These are phyloP conservation scores for Catagonus wagneri DNA, from an alignment of 2,113 vertebrate species.

Conservation along the genomic window DNA sequence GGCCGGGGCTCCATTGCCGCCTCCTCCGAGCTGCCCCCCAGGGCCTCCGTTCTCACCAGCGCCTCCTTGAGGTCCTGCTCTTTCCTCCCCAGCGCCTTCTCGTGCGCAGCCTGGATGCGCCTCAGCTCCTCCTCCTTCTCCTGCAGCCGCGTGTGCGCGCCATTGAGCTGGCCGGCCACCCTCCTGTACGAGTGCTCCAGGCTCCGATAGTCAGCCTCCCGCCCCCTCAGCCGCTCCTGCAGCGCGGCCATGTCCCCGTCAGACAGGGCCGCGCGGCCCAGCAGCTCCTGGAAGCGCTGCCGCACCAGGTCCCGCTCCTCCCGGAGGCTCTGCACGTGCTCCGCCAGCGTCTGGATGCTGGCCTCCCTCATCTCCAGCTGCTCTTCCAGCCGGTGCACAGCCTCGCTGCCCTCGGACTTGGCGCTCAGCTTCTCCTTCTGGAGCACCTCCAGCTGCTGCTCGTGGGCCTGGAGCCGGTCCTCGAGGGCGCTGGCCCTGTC, in stretches of 20 bases:
- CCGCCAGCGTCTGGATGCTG: slow-evolving; percentile 90
- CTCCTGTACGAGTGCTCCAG: slow-evolving; percentile 92
- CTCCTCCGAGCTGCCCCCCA: slow-evolving; percentile 94
- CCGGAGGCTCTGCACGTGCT: slow-evolving; percentile 91
- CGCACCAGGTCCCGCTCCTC: slow-evolving; percentile 92
- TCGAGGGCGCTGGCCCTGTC: slow-evolving; percentile 90
- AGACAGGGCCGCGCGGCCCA: slow-evolving; percentile 91
- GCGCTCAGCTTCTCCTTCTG: slow-evolving; percentile 90
- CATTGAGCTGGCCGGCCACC: slow-evolving; percentile 92
- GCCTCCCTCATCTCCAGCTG: slow-evolving; percentile 90
- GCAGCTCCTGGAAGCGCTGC: slow-evolving; percentile 94
- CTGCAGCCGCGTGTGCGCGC: slow-evolving; percentile 89
- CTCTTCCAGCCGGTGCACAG: slow-evolving; percentile 92
- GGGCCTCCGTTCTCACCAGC: slow-evolving; percentile 92
- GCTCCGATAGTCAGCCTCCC: slow-evolving; percentile 91
- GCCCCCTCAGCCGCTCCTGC: slow-evolving; percentile 88
- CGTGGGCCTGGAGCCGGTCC: slow-evolving; percentile 90
- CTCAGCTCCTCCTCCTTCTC: slow-evolving; percentile 95
- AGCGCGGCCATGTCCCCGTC: slow-evolving; percentile 92
- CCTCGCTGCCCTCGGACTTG: slow-evolving; percentile 88
- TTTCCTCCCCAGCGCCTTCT: slow-evolving; percentile 91
- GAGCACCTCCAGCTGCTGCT: slow-evolving; percentile 92
- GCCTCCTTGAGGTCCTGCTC: slow-evolving; percentile 94
- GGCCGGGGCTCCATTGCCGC: slow-evolving; percentile 91
- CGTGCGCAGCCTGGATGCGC: slow-evolving; percentile 92